Base-by-base conservation (phyloP, 2,888 invertebrate species). In the Bellardia pandia region DNA sequence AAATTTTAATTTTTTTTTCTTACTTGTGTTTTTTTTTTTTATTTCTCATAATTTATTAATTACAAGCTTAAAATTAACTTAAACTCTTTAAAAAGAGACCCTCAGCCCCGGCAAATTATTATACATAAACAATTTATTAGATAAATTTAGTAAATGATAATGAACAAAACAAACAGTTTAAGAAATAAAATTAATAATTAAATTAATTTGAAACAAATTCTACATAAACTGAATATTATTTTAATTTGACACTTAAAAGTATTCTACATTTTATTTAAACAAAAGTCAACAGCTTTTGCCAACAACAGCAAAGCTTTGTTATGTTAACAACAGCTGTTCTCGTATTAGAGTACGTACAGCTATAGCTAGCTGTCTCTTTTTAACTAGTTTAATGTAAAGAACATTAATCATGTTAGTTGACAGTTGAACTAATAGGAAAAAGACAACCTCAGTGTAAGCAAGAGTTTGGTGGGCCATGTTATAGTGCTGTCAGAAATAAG, bases 111-210 rank as follows among this genome's bases (percentile, higher is more conserved):
- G 72, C 56, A 75, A 78, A 11, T 68, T 58, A 51, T 69, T 40
- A 37, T 76, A 37, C 37, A 51, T 68, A 51, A 23, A 82, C 62
- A 78, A 68, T 64, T 69, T 14, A 71, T 83, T 86, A 86, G 86
- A 60, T 76, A 76, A 86, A 79, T 86, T 83, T 86, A 86, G 86
- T 76, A 83, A 86, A 86, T 86, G 82, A 62, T 75, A 69, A 83
- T 79, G 71, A 79, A 69, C 51, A 71, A 40, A 79, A 13, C n/a
- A 60, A 51, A 37, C 51, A 51, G 42, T 45, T 69, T 66, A 40
- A 56, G 16, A 33, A 69, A 33, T 69, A 37, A 69, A 16, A 37
- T 40, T 16, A 37, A 60, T 60, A 40, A 48, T 30, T 13, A 33
- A 33, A 11, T 58, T 11, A 30, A 30, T 11, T 56, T 56, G 53